These are phyloP conservation scores for Pilophorus perplexus DNA, from an alignment of 2,888 invertebrate species.

Conservation along the genomic window DNA sequence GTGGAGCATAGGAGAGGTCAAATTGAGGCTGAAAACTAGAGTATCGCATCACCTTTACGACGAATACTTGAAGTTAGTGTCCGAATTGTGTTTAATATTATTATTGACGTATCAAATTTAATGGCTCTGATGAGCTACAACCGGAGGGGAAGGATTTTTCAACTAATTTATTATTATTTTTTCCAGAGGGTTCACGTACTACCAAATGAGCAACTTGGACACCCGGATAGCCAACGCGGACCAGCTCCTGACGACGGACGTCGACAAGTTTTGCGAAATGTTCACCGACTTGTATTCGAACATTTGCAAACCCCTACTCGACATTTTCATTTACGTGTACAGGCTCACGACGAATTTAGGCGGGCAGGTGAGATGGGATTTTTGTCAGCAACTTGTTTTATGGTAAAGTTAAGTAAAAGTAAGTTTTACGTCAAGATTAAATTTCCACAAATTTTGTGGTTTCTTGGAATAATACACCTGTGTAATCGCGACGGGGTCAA, in stretches of 20 bases:
- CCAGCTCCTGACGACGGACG: constrained; percentile 91
- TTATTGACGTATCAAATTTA: constrained; percentile 12
- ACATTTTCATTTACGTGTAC: constrained; percentile 91
- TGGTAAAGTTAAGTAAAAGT: no score
- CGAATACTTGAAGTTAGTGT: constrained; percentile 82
- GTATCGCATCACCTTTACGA: constrained; percentile 83
- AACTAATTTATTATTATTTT: no score
- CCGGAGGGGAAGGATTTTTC: no score
- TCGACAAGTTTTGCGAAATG: constrained; percentile 95
- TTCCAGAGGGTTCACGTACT: constrained; percentile 90
- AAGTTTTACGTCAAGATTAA: no score
- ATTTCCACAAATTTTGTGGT: no score
- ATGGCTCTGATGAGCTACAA: background rate
- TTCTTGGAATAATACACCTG: no score
- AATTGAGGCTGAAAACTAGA: constrained; percentile 84
- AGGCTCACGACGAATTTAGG: constrained; percentile 83
- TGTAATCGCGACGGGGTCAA: no score
- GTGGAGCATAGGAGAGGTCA: constrained; percentile 91
- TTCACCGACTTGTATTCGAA: constrained; percentile 95
- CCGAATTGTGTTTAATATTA: background rate
- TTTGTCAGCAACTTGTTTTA: no score
- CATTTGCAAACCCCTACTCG: constrained; percentile 90
- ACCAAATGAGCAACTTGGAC: constrained; percentile 93
- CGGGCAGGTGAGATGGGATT: constrained; percentile 59
- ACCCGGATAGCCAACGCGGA: constrained; percentile 94